Percentiles rank a stretch among this genome's conserved stretches.
phyloP scores from a whole-genome alignment of 2,113 vertebrate genomes.

The Meleagris gallopavo region DNA sequence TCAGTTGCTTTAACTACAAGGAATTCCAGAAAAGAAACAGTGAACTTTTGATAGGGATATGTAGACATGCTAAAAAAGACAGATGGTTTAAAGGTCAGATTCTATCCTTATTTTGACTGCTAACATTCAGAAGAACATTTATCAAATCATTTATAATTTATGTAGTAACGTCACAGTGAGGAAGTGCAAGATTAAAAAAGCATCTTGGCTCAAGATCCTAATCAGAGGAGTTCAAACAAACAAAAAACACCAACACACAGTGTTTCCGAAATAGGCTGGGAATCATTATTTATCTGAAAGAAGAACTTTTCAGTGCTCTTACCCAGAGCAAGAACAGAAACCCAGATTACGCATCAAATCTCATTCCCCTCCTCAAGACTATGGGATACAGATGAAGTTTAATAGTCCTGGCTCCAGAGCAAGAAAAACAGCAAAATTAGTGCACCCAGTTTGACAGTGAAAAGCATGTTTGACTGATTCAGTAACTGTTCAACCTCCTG shows the following conservation, averaged over 20 bases:
- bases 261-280: neutral
- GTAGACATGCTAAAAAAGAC: fast-evolving
- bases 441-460: neutral
- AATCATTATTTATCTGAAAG: neutral
- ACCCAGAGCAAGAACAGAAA: neutral
- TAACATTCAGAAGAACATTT: neutral
- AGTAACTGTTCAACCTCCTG: neutral
- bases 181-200: neutral
- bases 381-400: neutral
- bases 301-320: neutral
- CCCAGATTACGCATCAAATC: neutral
- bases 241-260: neutral
- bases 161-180: neutral
- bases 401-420: neutral
- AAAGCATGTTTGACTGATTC: neutral
- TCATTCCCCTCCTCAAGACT: neutral
- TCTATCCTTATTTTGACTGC: neutral
- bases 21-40: neutral
- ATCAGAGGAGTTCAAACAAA: neutral
- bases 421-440: neutral
- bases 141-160: neutral
- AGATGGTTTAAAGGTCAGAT: neutral
- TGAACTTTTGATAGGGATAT: neutral
- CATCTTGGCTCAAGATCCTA: neutral
- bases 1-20: neutral